Evolutionary conservation across 2,797 vertebrate species (phyloP), one percentile per base, ranked within the genome.

Genomic region (Oryzias sinensis): DNA sequence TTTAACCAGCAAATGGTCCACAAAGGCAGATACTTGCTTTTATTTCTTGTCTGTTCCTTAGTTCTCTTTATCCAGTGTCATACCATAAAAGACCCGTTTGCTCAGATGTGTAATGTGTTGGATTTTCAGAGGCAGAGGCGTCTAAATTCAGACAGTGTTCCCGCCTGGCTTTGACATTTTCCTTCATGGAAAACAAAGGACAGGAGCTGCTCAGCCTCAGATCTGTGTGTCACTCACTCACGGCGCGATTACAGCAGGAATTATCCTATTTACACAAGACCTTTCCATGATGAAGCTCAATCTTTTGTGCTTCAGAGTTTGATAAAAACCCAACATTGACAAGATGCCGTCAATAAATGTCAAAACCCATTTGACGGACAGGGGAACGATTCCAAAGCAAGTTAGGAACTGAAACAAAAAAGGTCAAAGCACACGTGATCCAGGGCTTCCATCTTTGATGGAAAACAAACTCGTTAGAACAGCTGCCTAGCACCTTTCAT

Each of bases 211-310:
- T 53, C 3, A 2, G 18, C 49, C 53, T 6, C 53, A 4, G 13
- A 44, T 78, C 27, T 57, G 41, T 47, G 48, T 27, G 40, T 64
- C 49, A 61, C 49, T 71, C 59, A 65, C 51, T 71, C 63, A 59
- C 43, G 53, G 79, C 62, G 46, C 74, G 83, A 87, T 84, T 68
- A 74, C 62, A 61, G 68, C 49, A 40, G 59, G 65, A 81, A 80
- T 84, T 71, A 72, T 80, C 78, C 68, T 77, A 83, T 86, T 81
- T 70, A 80, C 74, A 78, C 79, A 47, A 83, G 77, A 84, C 81
- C 81, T 88, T 88, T 83, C 56, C 50, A 57, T 75, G 53, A 20
- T 64, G 46, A 49, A 14, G 44, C 48, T 50, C 63, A 14, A 68
- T 59, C 65, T 64, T 33, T 72, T 83, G 70, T 83, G 74, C 47